phyloP scores from a whole-genome alignment of 2,797 vertebrate genomes.

The Apogon hyalosoma region DNA sequence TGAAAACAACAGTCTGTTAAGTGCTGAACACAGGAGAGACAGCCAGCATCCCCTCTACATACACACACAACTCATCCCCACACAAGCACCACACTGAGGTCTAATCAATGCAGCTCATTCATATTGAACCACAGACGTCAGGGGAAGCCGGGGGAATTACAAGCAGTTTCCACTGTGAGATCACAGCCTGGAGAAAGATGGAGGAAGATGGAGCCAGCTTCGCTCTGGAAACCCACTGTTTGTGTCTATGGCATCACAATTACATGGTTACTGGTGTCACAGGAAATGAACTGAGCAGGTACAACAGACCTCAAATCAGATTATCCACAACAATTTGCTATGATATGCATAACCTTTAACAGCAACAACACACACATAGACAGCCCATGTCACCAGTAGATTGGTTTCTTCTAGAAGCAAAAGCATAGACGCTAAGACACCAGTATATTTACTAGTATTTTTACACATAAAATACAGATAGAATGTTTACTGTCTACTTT shows the following conservation, averaged over 20 bases:
- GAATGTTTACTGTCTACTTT: background rate
- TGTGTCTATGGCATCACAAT: slow-evolving; percentile 22
- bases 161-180: slow-evolving; percentile 73
- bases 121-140: slow-evolving; percentile 77
- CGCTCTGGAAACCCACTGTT: slow-evolving; percentile 47
- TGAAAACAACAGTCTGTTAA: slow-evolving; percentile 66
- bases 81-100: slow-evolving; percentile 63
- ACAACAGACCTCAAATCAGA: background rate
- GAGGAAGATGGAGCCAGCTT: slow-evolving; percentile 53
- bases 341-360: background rate
- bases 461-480: background rate
- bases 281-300: slow-evolving; percentile 21
- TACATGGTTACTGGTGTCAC: slow-evolving; percentile 30
- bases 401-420: background rate
- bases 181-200: slow-evolving; percentile 62
- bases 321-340: background rate
- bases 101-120: slow-evolving; percentile 82
- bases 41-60: slow-evolving; percentile 44
- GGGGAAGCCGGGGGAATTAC: slow-evolving; percentile 80
- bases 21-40: slow-evolving; percentile 48
- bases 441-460: too few relatives aligned
- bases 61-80: slow-evolving; percentile 28
- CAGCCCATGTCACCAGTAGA: background rate
- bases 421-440: too few relatives aligned
- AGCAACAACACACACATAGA: background rate